These are phyloP conservation scores for Noctua pronuba DNA, from an alignment of 2,888 invertebrate genomes.

Conservation along the genomic window DNA sequence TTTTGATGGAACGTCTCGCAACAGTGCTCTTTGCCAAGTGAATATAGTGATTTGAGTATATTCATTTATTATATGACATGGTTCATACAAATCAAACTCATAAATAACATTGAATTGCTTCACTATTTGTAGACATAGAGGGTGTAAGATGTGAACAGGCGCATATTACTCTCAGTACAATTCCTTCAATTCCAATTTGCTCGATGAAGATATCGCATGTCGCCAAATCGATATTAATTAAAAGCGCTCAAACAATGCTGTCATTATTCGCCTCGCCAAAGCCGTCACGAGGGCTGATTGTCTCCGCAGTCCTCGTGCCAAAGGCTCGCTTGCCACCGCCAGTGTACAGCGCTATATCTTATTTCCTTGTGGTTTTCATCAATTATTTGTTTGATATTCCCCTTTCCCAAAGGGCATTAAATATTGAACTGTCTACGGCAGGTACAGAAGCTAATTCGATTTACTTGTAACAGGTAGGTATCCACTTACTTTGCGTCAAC, in stretches of 20 bases:
- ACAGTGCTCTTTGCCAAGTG: conserved; percentile 26
- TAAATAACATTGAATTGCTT: conserved; percentile 15
- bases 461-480: conserved; percentile 22
- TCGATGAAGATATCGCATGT: conserved; percentile 77
- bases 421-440: conserved; percentile 15
- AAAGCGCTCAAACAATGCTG: conserved; percentile 82
- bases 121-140: background rate
- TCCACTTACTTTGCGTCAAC: background rate
- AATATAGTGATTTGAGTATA: background rate
- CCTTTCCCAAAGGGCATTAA: conserved; percentile 19
- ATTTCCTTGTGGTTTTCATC: conserved; percentile 48
- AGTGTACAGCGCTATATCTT: conserved; percentile 44
- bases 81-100: conserved; percentile 9
- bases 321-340: conserved; percentile 42
- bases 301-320: conserved; percentile 66
- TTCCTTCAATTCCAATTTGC: conserved; percentile 70
- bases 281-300: conserved; percentile 73
- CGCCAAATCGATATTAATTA: conserved; percentile 84
- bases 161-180: conserved; percentile 38
- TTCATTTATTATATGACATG: conserved; percentile 1
- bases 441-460: conserved; percentile 12
- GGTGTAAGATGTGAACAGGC: background rate
- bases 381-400: conserved; percentile 51
- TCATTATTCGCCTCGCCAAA: conserved; percentile 77
- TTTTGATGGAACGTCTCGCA: conserved; percentile 13